Percentiles rank a stretch among this genome's conserved stretches.
These are phyloP conservation scores for Tragelaphus oryx DNA, from an alignment of 2,797 vertebrate genomes.

Conservation along the genomic window DNA sequence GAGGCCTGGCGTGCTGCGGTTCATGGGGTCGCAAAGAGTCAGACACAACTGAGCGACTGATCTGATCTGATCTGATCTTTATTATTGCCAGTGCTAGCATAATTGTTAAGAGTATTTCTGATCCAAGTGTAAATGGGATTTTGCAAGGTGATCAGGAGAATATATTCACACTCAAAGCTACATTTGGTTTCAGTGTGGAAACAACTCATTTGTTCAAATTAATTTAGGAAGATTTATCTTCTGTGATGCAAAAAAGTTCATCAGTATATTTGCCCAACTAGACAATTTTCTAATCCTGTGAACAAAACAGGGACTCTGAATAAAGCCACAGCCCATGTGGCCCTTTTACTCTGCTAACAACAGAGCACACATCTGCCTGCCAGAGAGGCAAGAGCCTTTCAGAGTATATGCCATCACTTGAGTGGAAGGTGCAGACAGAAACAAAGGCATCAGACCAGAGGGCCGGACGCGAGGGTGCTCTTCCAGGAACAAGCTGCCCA, in stretches of 20 bases:
- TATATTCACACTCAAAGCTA: neutral
- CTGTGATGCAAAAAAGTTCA: neutral
- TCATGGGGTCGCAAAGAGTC: too few relatives aligned
- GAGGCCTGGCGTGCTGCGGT: too few relatives aligned
- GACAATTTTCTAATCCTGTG: slow-evolving; percentile 24
- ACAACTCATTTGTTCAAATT: neutral
- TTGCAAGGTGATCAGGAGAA: neutral
- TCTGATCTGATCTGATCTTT: neutral
- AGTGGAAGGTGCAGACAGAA: neutral
- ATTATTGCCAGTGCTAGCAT: neutral
- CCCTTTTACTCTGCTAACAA: neutral
- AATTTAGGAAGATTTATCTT: neutral
- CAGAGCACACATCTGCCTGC: neutral
- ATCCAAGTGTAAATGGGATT: neutral
- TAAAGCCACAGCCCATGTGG: neutral
- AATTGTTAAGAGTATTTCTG: neutral
- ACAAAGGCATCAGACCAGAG: neutral
- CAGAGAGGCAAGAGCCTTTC: neutral
- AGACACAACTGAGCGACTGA: too few relatives aligned
- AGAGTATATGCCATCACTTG: neutral
- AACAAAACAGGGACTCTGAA: slow-evolving; percentile 26
- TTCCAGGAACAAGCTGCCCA: neutral
- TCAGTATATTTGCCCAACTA: neutral
- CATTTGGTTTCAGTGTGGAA: neutral
- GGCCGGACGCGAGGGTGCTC: neutral